phyloP scores from a whole-genome alignment of 1,140 invertebrate genomes.

The Cotesia typhae region DNA sequence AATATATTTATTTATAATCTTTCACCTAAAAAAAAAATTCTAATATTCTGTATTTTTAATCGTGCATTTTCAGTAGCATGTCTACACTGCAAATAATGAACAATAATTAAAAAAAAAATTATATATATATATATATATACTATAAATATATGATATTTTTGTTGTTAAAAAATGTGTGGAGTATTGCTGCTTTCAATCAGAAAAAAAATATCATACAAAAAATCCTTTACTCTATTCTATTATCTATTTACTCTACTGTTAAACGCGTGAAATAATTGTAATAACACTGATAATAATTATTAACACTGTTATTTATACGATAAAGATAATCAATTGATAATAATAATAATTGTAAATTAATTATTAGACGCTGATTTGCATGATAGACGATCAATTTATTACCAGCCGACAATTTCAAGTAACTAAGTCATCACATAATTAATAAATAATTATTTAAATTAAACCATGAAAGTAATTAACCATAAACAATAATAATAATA shows the following conservation, averaged over 20 bases:
- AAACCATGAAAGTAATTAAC: not conserved
- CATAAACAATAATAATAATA: constrained; percentile 5
- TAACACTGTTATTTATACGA: not conserved
- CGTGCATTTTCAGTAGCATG: no score
- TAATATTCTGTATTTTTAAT: no score
- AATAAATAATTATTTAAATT: not conserved
- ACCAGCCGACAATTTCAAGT: constrained; percentile 26
- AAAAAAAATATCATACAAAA: not conserved
- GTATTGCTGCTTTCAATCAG: constrained; percentile 2
- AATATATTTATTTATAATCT: no score
- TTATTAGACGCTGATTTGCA: constrained; percentile 6
- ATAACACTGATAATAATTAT: not conserved
- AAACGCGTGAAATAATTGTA: not conserved
- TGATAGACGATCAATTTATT: not conserved
- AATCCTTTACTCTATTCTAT: no score
- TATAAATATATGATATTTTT: not conserved
- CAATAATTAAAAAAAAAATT: no score
- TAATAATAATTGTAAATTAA: constrained; percentile 2
- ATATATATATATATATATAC: not conserved
- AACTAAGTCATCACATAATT: constrained; percentile 3
- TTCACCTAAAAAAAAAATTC: no score
- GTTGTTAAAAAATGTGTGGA: not conserved
- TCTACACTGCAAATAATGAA: no score
- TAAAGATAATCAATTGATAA: not conserved
- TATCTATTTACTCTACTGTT: not conserved